Conservation (phyloP, 2,797 vertebrate species). For the Diplodus sargus region DNA sequence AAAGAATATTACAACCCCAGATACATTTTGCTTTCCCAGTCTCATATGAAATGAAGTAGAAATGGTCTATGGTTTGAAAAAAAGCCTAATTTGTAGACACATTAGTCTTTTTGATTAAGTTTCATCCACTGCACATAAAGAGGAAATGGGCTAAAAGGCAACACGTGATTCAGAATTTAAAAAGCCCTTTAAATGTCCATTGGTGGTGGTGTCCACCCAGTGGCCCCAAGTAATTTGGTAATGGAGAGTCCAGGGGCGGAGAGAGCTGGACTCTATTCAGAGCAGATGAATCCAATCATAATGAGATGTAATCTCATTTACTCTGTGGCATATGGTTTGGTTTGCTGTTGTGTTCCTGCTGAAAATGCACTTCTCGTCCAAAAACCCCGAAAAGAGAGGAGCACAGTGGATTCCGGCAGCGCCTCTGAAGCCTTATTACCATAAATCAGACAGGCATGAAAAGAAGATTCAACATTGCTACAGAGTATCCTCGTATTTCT, state of each 20-base stretch:
- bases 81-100: background rate
- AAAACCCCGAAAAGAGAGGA: conserved; percentile 51
- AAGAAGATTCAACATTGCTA: conserved; percentile 50
- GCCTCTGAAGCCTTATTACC: conserved; percentile 67
- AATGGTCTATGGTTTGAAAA: background rate
- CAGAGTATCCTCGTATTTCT: conserved; percentile 51
- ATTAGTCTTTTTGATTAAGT: conserved; percentile 8
- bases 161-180: conserved; percentile 33
- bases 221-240: conserved; percentile 47
- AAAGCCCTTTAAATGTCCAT: conserved; percentile 21
- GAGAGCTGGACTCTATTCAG: conserved; percentile 57
- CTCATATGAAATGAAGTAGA: conserved; percentile 21
- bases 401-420: conserved; percentile 41
- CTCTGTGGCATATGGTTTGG: conserved; percentile 63
- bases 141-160: conserved; percentile 21
- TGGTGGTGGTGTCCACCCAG: conserved; percentile 22
- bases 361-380: conserved; percentile 71
- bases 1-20: conserved; percentile 20
- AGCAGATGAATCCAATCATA: conserved; percentile 66
- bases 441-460: conserved; percentile 74
- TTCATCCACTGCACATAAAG: background rate
- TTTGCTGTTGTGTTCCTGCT: conserved; percentile 67
- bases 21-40: conserved; percentile 20
- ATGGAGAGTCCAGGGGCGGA: conserved; percentile 47
- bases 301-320: conserved; percentile 72